Evolutionary conservation across 2,888 invertebrate genomes (phyloP).

Genomic region (Gerris lacustris): DNA sequence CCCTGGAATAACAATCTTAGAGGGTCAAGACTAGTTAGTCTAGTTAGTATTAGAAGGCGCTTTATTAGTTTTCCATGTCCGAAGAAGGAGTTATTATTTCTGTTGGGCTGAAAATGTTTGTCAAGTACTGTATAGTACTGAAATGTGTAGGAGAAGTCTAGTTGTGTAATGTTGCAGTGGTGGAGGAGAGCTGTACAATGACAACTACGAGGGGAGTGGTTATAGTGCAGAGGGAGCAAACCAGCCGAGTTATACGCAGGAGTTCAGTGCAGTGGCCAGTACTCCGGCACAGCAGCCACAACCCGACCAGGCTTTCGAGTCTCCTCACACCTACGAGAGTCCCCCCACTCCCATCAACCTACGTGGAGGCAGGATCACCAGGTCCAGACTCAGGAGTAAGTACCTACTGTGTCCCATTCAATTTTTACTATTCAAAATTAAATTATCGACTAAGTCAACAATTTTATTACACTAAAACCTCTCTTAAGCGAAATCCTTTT

Average conservation of each 20-base stretch:
- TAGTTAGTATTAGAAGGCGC: no score
- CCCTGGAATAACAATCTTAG: no score
- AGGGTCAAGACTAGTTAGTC: no score
- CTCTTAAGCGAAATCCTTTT: no score
- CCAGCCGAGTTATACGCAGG: constrained; percentile 15
- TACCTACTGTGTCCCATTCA: neutral
- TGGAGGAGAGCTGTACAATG: constrained; percentile 15
- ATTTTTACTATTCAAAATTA: neutral
- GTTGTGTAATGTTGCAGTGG: neutral
- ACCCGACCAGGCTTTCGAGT: constrained; percentile 10
- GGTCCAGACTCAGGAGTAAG: constrained; percentile 38
- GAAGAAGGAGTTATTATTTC: no score
- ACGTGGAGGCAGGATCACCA: constrained; percentile 38
- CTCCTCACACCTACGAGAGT: constrained; percentile 35
- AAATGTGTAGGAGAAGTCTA: no score
- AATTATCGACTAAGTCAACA: no score
- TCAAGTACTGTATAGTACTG: no score
- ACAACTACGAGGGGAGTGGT: constrained; percentile 15
- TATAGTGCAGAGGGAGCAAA: constrained; percentile 6
- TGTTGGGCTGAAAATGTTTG: no score
- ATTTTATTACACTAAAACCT: no score
- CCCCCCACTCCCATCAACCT: constrained; percentile 37
- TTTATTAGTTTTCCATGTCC: no score
- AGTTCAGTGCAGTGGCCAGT: constrained; percentile 10
- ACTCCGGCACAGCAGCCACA: constrained; percentile 13